Base-by-base conservation (phyloP, 2,888 invertebrate species). In the Mactromeris polynyma region DNA sequence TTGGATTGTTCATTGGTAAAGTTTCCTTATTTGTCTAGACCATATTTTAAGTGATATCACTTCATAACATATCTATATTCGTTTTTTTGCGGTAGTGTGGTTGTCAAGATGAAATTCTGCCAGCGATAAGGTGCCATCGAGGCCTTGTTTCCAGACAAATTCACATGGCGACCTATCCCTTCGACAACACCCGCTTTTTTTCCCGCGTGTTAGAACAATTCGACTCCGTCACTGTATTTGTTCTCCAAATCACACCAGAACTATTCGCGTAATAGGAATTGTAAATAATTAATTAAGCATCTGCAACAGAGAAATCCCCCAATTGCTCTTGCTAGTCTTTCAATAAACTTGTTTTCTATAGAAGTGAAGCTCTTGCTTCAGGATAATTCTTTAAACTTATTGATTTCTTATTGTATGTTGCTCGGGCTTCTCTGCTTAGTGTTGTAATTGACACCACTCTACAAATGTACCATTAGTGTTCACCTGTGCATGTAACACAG, bases 281-380 rank as follows among this genome's bases (percentile, higher is more conserved):
- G 73, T 73, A 73, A 73, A 73, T 73, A 73, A 73, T 73, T 73
- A 33, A 73, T 73, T 36, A 33, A 73, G 73, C 73, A 36, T 73
- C 73, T 31, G 73, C 17, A 73, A 73, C 36, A 11, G 36, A 26
- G 33, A 33, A 36, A 73, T 26, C 26, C 73, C 11, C 36, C 73
- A 73, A 73, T 36, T 73, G 73, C 73, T 6, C 9, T 26, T 36
- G 36, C 17, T 17, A 19, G 33, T 73, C 33, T 73, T 73, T 73
- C 36, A 33, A 19, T 73, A 73, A 73, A 36, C 73, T 3, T 73
- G 14, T 33, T 73, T 36, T 73, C 26, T 73, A 73, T 33, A 14
- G 73, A 64, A 26, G 21, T 21, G 58, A n/a, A 26, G 4, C 11
- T 64, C 26, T 64, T 26, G 58, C 58, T 64, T 26, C 58, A 64